A percentile compares a stretch with the other conserved stretches of the same genome.
These are phyloP conservation scores for Orthonyx spaldingii DNA, from an alignment of 2,113 vertebrate species.

Conservation along the genomic window DNA sequence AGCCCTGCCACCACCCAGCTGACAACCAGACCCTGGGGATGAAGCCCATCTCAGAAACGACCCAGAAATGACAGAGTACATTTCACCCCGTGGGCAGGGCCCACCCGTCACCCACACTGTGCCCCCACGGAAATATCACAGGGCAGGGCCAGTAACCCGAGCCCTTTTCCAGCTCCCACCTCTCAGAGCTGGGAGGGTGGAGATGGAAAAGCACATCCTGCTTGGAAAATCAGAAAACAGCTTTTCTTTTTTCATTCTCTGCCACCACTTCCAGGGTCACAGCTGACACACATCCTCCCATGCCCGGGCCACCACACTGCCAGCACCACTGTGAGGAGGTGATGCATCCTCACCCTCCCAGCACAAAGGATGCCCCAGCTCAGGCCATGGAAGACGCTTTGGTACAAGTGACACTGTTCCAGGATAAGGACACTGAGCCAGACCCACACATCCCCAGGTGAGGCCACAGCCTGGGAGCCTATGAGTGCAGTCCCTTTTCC, in stretches of 20 bases:
- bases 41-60: neutral
- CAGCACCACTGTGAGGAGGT: neutral
- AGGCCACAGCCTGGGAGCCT: neutral
- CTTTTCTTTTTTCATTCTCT: neutral
- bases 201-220: neutral
- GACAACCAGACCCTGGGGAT: neutral
- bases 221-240: neutral
- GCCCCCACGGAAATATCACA: neutral
- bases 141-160: neutral
- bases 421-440: neutral
- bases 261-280: neutral
- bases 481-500: neutral
- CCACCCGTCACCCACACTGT: neutral
- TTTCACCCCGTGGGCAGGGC: neutral
- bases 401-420: neutral
- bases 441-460: neutral
- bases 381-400: neutral
- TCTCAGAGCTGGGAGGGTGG: neutral
- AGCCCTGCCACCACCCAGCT: neutral
- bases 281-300: neutral
- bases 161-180: neutral
- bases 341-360: neutral
- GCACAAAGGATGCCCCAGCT: neutral
- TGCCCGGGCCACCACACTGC: neutral
- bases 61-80: neutral